phyloP scores from a whole-genome alignment of 2,113 vertebrate species.

The Apeltes quadracus region DNA sequence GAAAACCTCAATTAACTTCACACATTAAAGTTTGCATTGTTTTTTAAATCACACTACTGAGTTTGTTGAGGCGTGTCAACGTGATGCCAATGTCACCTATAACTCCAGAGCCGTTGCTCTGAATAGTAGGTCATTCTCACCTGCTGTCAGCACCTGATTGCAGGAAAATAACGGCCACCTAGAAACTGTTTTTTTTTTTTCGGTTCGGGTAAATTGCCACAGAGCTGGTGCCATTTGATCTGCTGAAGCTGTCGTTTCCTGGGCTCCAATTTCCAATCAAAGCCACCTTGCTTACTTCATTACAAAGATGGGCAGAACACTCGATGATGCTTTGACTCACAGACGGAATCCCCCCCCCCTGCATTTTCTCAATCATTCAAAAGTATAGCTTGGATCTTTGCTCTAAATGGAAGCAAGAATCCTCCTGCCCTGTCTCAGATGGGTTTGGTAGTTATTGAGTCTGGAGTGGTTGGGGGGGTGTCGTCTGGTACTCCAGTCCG shows the following conservation, averaged over 20 bases:
- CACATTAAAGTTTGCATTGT: slow-evolving; percentile 31
- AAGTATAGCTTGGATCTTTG: slow-evolving; percentile 40
- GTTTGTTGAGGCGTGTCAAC: slow-evolving; percentile 33
- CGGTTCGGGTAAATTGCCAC: slow-evolving; percentile 52
- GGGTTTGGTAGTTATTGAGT: slow-evolving; percentile 1
- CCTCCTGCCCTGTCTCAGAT: slow-evolving; percentile 26
- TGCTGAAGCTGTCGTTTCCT: slow-evolving; percentile 58
- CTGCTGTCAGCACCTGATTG: slow-evolving; percentile 65
- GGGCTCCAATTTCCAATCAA: slow-evolving; percentile 68
- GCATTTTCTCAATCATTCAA: slow-evolving; percentile 40
- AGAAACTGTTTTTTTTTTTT: slow-evolving; percentile 71
- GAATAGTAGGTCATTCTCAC: slow-evolving; percentile 45
- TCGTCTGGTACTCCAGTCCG: background rate
- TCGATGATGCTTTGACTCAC: slow-evolving; percentile 39
- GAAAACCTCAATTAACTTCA: slow-evolving; percentile 35
- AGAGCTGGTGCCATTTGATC: slow-evolving; percentile 45
- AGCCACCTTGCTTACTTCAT: slow-evolving; percentile 68
- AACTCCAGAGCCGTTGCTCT: slow-evolving; percentile 14
- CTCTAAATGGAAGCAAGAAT: slow-evolving; percentile 33
- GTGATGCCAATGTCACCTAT: slow-evolving; percentile 9
- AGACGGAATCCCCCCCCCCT: slow-evolving; percentile 32
- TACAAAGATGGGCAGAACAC: slow-evolving; percentile 56
- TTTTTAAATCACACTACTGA: slow-evolving; percentile 44
- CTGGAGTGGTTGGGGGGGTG: background rate
- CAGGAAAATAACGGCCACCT: slow-evolving; percentile 62